Base-by-base conservation (phyloP, 2,888 invertebrate genomes). In the Drosophila maculinotata region DNA sequence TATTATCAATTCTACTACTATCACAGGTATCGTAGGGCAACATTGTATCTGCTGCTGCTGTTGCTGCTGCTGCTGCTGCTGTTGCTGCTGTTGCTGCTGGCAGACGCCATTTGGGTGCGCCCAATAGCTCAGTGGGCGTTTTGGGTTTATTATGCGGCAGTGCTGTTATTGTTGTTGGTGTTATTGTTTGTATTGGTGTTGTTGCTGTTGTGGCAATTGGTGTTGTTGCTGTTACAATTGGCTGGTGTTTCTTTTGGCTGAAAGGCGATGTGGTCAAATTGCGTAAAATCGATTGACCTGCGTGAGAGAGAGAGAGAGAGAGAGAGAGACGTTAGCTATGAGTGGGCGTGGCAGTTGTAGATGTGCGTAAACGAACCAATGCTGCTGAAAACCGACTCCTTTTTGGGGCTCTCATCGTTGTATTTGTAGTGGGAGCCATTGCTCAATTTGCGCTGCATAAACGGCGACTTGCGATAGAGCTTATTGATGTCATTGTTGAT, bases 191-290 rank as follows among this genome's bases (percentile, higher is more conserved):
- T 26, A 42, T 14, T 31, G 58, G 10, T 49, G 57, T 5, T 45
- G 75, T n/a, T 14, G 57, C 7, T 45, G 56, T 28, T 39, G 58
- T 10, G 42, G 48, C 20, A 5, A 36, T 67, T 44, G 56, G 44
- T 28, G 65, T 35, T 38, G 76, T 51, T 42, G 75, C 58, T 14
- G 73, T 47, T 5, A 48, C 62, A 42, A 26, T 67, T 35, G 54
- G 35, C 63, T 72, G 51, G 52, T 85, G 89, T 74, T 90, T 90
- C 79, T 91, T 91, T 82, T 91, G 91, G 69, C 90, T 90, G 70
- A 91, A 91, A 23, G 91, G 91, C 54, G 91, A 91, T 17, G 90
- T 89, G 3, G 91, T 91, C 66, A 91, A 72, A 78, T 91, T 91
- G 42, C 91, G 89, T 52, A 91, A 71, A 56, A 90, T 91, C 20